Conservation (phyloP, 2,113 vertebrate genomes). For the Irena cyanogastra region DNA sequence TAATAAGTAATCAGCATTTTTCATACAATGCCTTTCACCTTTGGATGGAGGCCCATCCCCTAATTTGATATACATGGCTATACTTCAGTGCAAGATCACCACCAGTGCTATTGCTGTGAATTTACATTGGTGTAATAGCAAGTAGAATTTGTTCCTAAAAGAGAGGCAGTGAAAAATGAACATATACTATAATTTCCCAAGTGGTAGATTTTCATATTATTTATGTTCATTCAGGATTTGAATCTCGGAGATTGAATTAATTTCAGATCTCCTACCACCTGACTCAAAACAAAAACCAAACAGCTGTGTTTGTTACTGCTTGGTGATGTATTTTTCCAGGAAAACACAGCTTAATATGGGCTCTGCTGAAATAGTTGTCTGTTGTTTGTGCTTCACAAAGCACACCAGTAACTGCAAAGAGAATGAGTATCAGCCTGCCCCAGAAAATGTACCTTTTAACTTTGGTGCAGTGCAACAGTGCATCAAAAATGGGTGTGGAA, state of each 20-base stretch:
- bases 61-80: not conserved
- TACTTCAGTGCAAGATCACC: not conserved
- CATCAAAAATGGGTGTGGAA: not conserved
- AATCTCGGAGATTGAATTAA: not conserved
- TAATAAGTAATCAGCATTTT: not conserved
- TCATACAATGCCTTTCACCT: not conserved
- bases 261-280: constrained; percentile 22
- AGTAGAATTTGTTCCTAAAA: not conserved
- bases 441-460: not conserved
- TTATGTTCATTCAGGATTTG: not conserved
- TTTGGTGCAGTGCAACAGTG: not conserved
- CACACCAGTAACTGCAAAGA: not conserved
- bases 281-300: constrained; percentile 4
- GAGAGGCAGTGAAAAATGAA: not conserved
- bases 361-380: not conserved
- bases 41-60: not conserved
- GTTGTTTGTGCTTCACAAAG: not conserved
- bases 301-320: constrained; percentile 51
- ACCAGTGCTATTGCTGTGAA: not conserved
- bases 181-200: not conserved
- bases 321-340: constrained; percentile 32
- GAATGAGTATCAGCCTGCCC: not conserved
- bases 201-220: not conserved
- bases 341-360: constrained; percentile 3
- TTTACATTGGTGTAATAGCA: not conserved